These are phyloP conservation scores for Cyphomyrus plagiostoma DNA, from an alignment of 2,113 vertebrate species.

Conservation along the genomic window DNA sequence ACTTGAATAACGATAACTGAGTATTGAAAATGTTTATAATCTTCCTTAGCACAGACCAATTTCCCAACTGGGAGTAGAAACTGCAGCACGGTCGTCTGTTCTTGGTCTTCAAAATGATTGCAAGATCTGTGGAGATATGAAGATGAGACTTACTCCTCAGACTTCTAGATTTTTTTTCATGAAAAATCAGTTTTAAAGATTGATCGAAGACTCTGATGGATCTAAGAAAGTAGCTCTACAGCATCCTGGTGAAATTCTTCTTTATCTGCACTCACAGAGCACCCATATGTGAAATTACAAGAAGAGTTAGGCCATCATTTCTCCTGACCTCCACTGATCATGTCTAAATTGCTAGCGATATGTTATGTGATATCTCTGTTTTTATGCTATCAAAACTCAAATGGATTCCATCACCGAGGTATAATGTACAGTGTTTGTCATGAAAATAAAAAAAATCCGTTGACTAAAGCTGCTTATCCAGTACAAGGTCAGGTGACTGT, in stretches of 20 bases:
- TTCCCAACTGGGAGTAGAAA: background rate
- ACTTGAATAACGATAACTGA: background rate
- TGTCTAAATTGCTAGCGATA: background rate
- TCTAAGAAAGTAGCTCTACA: background rate
- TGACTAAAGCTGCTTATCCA: background rate
- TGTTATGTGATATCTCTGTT: background rate
- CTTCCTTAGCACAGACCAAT: background rate
- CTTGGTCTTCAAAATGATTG: conserved; percentile 2
- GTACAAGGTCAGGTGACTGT: background rate
- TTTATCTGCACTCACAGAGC: background rate
- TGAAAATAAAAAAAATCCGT: background rate
- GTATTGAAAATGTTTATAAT: conserved; percentile 11
- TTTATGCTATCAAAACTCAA: background rate
- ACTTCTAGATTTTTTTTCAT: background rate
- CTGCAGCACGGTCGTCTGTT: background rate
- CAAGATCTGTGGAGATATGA: background rate
- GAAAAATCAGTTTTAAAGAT: background rate
- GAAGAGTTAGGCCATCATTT: background rate
- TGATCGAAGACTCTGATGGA: background rate
- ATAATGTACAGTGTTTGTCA: background rate
- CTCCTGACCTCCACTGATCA: background rate
- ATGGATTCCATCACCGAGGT: background rate
- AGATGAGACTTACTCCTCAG: background rate
- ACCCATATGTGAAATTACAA: background rate
- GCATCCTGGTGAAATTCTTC: background rate